Base-by-base conservation (phyloP, 2,113 vertebrate species). In the Chroicocephalus ridibundus region DNA sequence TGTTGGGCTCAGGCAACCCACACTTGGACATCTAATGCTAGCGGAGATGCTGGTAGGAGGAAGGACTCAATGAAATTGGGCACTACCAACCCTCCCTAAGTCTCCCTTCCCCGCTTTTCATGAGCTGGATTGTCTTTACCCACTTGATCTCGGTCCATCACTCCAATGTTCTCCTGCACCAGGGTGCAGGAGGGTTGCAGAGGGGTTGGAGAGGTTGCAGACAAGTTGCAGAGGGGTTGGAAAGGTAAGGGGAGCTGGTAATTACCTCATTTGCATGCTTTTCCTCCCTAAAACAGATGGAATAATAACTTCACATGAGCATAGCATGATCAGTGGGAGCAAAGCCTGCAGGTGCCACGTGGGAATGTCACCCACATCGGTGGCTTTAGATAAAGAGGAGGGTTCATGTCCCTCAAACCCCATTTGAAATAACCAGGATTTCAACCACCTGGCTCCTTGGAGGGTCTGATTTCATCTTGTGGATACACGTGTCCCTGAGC, bases 181-280 rank as follows among this genome's bases (percentile, higher is more conserved):
- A 77, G 69, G 79, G 54, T 78, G 90, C 94, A 85, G 70, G 60
- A 61, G 84, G 77, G 93, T 62, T 91, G 69, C 77, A 88, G 18
- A 80, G 21, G 55, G 66, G 84, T 96, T 90, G 95, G 88, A 86
- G 96, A 97, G 89, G 81, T 93, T 88, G 91, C 94, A 86, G 70
- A 62, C 64, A 86, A 75, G 94, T 61, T 91, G 69, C 79, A 88
- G 18, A 80, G 21, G 55, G 69, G 82, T 96, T 90, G 95, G 88
- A 85, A 97, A 97, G 89, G 81, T 93, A 96, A 97, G 81, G 62
- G 51, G 76, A 96, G 68, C 78, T 97, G 76, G 76, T 97, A 97
- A 95, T 97, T 79, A 93, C 22, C 93, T 96, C 82, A 94, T 97
- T 97, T 98, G 65, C 88, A 90, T 94, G 84, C 44, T 93, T 94